Conservation (phyloP, 2,888 invertebrate genomes). For the Drosophila subsilvestris region DNA sequence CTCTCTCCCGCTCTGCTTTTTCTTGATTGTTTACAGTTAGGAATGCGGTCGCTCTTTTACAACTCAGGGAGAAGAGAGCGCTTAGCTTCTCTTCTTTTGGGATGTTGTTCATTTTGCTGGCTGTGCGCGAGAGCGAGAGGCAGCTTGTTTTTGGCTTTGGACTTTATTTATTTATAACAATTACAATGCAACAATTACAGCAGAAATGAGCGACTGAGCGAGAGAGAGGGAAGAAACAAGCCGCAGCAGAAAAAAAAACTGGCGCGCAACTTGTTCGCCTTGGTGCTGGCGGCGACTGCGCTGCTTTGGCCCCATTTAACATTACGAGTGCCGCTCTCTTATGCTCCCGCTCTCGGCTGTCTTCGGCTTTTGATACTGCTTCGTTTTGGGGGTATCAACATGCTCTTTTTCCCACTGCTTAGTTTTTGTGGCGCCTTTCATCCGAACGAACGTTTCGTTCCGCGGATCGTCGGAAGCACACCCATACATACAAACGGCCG, state of each 20-base stretch:
- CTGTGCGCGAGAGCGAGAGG: constrained; percentile 12
- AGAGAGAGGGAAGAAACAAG: neutral
- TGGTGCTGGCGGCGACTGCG: constrained; percentile 69
- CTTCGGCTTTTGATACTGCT: constrained; percentile 18
- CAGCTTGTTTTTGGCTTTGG: constrained; percentile 20
- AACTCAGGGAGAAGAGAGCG: constrained; percentile 56
- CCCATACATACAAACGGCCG: constrained; percentile 31
- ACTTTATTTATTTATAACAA: constrained; percentile 31
- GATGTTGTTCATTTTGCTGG: constrained; percentile 25
- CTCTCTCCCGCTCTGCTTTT: constrained; percentile 33
- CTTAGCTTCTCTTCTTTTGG: constrained; percentile 37
- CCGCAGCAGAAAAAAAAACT: constrained; percentile 19
- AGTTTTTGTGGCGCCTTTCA: constrained; percentile 81
- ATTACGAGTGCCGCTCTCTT: constrained; percentile 22
- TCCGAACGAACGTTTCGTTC: constrained; percentile 72
- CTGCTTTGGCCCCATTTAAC: constrained; percentile 76
- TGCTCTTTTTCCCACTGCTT: constrained; percentile 65
- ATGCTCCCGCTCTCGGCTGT: constrained; percentile 27
- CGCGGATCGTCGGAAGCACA: constrained; percentile 54
- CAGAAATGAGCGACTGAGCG: neutral
- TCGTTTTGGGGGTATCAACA: constrained; percentile 47
- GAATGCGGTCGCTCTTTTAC: constrained; percentile 68
- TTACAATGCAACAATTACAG: constrained; percentile 44
- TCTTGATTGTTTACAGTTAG: constrained; percentile 77
- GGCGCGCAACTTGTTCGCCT: constrained; percentile 77